Conservation (phyloP, 2,113 vertebrate genomes). For the Elephantulus edwardii region DNA sequence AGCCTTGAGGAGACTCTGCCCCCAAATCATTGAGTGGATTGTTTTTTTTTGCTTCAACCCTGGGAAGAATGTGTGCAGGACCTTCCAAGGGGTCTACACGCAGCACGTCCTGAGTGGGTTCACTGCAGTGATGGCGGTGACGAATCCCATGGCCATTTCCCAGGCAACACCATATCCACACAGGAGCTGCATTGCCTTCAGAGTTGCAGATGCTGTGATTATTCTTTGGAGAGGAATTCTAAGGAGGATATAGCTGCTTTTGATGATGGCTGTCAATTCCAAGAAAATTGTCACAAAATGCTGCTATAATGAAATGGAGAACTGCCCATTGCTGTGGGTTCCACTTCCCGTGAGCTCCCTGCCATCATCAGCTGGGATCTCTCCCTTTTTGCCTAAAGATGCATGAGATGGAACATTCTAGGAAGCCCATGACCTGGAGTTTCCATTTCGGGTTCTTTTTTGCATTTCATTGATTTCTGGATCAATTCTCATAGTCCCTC, state of each 20-base stretch:
- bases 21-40: background rate
- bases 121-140: slow-evolving; percentile 69
- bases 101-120: slow-evolving; percentile 61
- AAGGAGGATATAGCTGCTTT: slow-evolving; percentile 79
- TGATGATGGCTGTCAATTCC: slow-evolving; percentile 77
- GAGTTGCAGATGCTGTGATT: slow-evolving; percentile 69
- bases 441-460: background rate
- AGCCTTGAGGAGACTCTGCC: background rate
- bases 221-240: slow-evolving; percentile 79
- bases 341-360: background rate
- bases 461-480: background rate
- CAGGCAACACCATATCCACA: slow-evolving; percentile 75
- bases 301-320: slow-evolving; percentile 72
- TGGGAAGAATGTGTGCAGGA: background rate
- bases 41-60: background rate
- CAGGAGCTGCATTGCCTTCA: slow-evolving; percentile 73
- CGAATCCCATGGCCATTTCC: slow-evolving; percentile 73
- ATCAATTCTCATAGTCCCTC: slow-evolving; percentile 19
- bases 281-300: slow-evolving; percentile 76
- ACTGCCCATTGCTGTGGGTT: slow-evolving; percentile 66
- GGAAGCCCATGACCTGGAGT: background rate
- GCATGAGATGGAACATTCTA: rapidly evolving
- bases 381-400: slow-evolving; percentile 28
- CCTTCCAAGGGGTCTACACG: background rate
- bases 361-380: slow-evolving; percentile 40